Percentiles rank a stretch among this genome's conserved stretches.
Conservation (phyloP, 1,140 invertebrate genomes). For the Stenopsyche tienmushanensis region DNA sequence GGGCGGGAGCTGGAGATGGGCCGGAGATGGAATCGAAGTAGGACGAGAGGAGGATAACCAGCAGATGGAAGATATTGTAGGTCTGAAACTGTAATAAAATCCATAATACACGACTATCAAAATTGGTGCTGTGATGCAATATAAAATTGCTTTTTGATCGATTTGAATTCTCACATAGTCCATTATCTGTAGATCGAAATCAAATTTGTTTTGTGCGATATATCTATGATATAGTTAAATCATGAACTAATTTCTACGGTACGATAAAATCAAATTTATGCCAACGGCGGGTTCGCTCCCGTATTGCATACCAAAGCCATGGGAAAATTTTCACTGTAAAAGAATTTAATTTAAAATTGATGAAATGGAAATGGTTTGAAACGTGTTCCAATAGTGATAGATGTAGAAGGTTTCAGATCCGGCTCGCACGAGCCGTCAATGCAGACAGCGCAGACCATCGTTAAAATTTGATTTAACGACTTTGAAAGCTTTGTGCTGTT, state of each 20-base stretch:
- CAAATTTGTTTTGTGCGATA: too few relatives aligned
- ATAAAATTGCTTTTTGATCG: neutral
- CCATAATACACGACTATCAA: too few relatives aligned
- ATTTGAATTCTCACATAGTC: too few relatives aligned
- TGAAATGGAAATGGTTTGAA: conserved; percentile 23
- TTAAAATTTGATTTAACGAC: too few relatives aligned
- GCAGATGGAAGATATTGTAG: neutral
- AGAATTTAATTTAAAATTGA: conserved; percentile 30
- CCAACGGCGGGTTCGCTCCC: neutral
- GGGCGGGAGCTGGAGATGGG: neutral
- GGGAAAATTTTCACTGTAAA: conserved; percentile 6
- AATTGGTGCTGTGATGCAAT: too few relatives aligned
- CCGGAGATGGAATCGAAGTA: neutral
- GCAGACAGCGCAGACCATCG: too few relatives aligned
- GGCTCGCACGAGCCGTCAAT: neutral
- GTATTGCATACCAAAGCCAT: neutral
- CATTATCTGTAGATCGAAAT: too few relatives aligned
- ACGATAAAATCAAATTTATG: conserved; percentile 25
- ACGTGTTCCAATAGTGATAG: conserved; percentile 15
- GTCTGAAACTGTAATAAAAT: too few relatives aligned
- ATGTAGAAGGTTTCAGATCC: neutral
- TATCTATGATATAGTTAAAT: too few relatives aligned
- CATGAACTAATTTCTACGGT: conserved; percentile 19
- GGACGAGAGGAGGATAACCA: neutral
- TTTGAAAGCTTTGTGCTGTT: too few relatives aligned